These are phyloP conservation scores for Coleophora flavipennella DNA, from an alignment of 2,888 invertebrate genomes.

Conservation along the genomic window DNA sequence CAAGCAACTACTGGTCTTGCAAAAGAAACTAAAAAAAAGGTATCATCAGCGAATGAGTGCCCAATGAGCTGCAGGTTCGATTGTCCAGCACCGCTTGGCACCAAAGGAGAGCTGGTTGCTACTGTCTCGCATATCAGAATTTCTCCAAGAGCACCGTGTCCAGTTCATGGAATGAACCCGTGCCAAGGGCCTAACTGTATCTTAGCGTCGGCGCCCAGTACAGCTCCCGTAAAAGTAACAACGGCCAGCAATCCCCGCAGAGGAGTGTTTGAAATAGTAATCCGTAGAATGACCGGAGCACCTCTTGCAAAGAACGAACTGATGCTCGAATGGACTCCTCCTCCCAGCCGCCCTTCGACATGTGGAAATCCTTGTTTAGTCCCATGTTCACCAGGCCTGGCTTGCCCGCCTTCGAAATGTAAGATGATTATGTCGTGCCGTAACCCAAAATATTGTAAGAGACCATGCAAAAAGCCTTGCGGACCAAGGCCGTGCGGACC, in stretches of 20 bases:
- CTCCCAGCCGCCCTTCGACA: slow-evolving; percentile 32
- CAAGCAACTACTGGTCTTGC: background rate
- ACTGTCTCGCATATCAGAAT: slow-evolving; percentile 54
- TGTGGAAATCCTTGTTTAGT: slow-evolving; percentile 27
- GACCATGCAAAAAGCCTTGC: slow-evolving; percentile 22
- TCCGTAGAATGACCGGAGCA: slow-evolving; percentile 51
- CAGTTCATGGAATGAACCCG: slow-evolving; percentile 38
- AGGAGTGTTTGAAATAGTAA: slow-evolving; percentile 59
- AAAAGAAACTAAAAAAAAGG: background rate
- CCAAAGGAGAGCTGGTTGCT: slow-evolving; percentile 41
- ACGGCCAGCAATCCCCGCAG: slow-evolving; percentile 48
- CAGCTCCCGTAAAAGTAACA: slow-evolving; percentile 47
- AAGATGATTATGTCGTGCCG: slow-evolving; percentile 38
- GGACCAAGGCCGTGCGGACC: slow-evolving; percentile 14
- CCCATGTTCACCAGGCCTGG: slow-evolving; percentile 19
- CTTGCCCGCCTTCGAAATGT: slow-evolving; percentile 37
- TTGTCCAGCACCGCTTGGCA: background rate
- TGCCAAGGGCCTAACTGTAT: slow-evolving; percentile 53
- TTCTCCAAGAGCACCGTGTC: slow-evolving; percentile 43
- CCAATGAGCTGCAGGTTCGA: too few species aligned
- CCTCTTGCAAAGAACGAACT: slow-evolving; percentile 58
- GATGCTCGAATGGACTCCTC: slow-evolving; percentile 63
- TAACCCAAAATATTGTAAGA: slow-evolving; percentile 28
- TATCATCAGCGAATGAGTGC: background rate
- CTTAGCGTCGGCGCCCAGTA: slow-evolving; percentile 26